A percentile compares a stretch with the other conserved stretches of the same genome.
Conservation (phyloP, 2,113 vertebrate genomes). For the Saccopteryx bilineata region DNA sequence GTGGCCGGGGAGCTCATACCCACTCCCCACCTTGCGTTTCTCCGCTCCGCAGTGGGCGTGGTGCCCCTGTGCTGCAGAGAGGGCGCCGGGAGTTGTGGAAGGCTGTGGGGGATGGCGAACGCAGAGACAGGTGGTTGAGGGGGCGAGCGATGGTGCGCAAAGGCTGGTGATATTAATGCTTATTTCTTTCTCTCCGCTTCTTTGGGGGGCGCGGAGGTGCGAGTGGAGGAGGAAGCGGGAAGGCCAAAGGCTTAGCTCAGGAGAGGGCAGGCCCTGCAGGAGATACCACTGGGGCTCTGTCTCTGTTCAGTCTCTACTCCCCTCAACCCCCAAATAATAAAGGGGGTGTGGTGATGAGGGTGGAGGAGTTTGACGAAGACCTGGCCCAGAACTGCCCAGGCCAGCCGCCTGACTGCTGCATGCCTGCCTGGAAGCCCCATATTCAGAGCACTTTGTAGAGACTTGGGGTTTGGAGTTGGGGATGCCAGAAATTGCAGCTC, state of each 20-base stretch:
- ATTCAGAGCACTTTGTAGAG: conserved; percentile 47
- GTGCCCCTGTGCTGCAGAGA: conserved; percentile 64
- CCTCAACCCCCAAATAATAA: not conserved
- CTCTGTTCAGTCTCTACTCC: not conserved
- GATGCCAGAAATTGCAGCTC: conserved; percentile 73
- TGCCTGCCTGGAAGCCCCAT: not conserved
- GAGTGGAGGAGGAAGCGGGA: not conserved
- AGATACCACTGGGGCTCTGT: not conserved
- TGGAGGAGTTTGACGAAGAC: conserved; percentile 36
- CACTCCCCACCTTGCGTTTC: not conserved
- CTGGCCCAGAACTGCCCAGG: not conserved
- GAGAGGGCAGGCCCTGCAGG: conserved; percentile 40
- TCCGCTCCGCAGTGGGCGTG: conserved; percentile 76
- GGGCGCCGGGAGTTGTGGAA: conserved; percentile 57
- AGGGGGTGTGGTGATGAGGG: conserved; percentile 49
- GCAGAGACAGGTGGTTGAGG: conserved; percentile 79
- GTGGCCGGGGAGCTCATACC: not conserved
- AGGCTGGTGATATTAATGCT: not conserved
- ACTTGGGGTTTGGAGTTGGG: conserved; percentile 34
- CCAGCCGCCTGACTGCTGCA: not conserved
- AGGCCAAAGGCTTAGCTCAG: conserved; percentile 54
- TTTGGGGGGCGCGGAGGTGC: conserved; percentile 43
- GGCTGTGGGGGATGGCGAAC: conserved; percentile 47
- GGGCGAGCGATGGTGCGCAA: conserved; percentile 46
- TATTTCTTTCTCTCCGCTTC: conserved; percentile 6